Evolutionary conservation across 2,113 vertebrate genomes (phyloP).

Genomic region (Hydrolagus affinis): DNA sequence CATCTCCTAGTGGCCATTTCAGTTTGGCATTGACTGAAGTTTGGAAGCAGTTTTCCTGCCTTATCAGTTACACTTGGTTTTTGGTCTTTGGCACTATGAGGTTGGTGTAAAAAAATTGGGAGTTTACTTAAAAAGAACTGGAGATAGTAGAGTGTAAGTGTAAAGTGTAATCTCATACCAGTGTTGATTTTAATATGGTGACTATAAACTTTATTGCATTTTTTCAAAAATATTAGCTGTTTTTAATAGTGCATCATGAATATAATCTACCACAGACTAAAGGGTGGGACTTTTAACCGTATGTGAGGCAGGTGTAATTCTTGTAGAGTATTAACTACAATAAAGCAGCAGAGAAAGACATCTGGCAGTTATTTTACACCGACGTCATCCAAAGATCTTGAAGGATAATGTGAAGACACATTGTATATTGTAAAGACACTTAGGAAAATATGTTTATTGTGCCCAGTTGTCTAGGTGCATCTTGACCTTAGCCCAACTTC

Average conservation of each 20-base stretch:
- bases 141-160: not conserved
- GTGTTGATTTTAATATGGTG: not conserved
- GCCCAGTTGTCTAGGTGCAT: not conserved
- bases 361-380: not conserved
- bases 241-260: not conserved
- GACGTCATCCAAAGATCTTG: not conserved
- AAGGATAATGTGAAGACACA: not conserved
- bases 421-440: not conserved
- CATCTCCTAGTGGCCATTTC: not conserved
- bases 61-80: not conserved
- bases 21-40: not conserved
- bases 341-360: not conserved
- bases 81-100: not conserved
- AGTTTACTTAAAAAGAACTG: not conserved
- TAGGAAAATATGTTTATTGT: not conserved
- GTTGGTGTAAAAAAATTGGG: not conserved
- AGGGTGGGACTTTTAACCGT: not conserved
- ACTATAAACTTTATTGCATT: no score
- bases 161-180: not conserved
- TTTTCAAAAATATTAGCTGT: not conserved
- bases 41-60: not conserved
- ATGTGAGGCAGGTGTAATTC: not conserved
- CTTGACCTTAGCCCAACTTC: not conserved
- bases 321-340: not conserved
- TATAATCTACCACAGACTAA: not conserved